Evolutionary conservation across 2,113 vertebrate species (phyloP).

Genomic region (Phrynosoma platyrhinos): DNA sequence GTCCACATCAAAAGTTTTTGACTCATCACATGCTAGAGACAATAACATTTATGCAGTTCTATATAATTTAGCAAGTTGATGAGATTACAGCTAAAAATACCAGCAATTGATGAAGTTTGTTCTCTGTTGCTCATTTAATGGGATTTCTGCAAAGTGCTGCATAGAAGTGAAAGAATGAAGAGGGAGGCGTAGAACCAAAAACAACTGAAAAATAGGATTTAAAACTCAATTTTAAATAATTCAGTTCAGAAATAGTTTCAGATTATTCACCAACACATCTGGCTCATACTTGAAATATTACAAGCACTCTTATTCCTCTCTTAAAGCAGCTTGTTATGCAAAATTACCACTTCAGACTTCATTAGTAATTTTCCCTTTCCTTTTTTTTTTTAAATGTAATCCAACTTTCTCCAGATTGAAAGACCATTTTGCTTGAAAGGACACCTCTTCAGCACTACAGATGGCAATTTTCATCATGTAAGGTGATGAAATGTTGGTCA

Average conservation of each 20-base stretch:
- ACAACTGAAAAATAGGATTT: slow-evolving; percentile 17
- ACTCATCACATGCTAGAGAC: neutral
- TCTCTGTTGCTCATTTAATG: neutral
- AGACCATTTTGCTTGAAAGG: slow-evolving; percentile 35
- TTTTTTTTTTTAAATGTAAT: neutral
- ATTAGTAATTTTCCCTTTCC: slow-evolving; percentile 39
- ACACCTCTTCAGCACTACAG: slow-evolving; percentile 23
- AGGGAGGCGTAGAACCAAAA: neutral
- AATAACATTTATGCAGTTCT: accelerated
- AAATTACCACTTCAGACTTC: slow-evolving; percentile 45
- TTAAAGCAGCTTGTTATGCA: slow-evolving; percentile 40
- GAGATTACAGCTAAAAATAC: slow-evolving; percentile 34
- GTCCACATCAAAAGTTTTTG: slow-evolving; percentile 22
- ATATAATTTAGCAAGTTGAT: slow-evolving; percentile 36
- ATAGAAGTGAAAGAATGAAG: neutral
- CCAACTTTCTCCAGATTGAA: slow-evolving; percentile 25
- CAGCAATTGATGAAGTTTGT: neutral
- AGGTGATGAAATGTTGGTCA: accelerated
- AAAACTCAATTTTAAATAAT: slow-evolving; percentile 34
- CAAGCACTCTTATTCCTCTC: slow-evolving; percentile 24
- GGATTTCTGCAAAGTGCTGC: neutral
- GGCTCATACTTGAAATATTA: slow-evolving; percentile 40
- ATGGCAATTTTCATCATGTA: slow-evolving; percentile 5
- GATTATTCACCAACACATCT: slow-evolving; percentile 15
- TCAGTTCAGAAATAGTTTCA: slow-evolving; percentile 36